Base-by-base conservation (phyloP, 2,888 invertebrate species). In the Tipula confusa region DNA sequence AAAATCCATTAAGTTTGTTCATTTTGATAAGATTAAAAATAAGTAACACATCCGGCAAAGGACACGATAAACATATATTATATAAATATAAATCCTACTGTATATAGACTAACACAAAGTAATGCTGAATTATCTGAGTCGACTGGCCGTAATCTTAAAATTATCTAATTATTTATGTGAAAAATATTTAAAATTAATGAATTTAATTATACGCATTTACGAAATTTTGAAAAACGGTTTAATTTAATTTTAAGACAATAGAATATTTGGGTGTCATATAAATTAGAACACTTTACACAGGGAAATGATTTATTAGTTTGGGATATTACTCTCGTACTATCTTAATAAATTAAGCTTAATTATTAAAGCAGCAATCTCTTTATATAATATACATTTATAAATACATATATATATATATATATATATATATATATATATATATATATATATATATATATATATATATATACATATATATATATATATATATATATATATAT, bases 111-210 rank as follows among this genome's bases (percentile, higher is more conserved):
- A 5, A 7, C 3, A 31, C 31, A 31, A 31, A n/a, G n/a, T n/a
- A n/a, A 43, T n/a, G 64, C 24, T 24, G 64, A 0, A 9, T 64
- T 64, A 64, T 64, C 24, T 2, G 18, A 64, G 24, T 24, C 43
- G n/a, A 43, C 43, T 15, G 43, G 3, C 3, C 24, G n/a, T n/a
- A n/a, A n/a, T n/a, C n/a, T 4, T 43, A 43, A 43, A 24, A 64
- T 24, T 64, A 64, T 24, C 24, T 24, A 64, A 64, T 64, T 64
- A 64, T 64, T 64, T 64, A 64, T 64, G 18, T 64, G 24, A 64
- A 64, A 24, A 64, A 64, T 64, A 64, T 64, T 64, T 64, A 64
- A 64, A 64, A 64, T 64, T 64, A 64, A 64, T 24, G 64, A 64
- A 64, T 64, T 64, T 64, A 64, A 64, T 64, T 64, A 64, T 9